These are phyloP conservation scores for Morpho achilles DNA, from an alignment of 2,888 invertebrate genomes.

Conservation along the genomic window DNA sequence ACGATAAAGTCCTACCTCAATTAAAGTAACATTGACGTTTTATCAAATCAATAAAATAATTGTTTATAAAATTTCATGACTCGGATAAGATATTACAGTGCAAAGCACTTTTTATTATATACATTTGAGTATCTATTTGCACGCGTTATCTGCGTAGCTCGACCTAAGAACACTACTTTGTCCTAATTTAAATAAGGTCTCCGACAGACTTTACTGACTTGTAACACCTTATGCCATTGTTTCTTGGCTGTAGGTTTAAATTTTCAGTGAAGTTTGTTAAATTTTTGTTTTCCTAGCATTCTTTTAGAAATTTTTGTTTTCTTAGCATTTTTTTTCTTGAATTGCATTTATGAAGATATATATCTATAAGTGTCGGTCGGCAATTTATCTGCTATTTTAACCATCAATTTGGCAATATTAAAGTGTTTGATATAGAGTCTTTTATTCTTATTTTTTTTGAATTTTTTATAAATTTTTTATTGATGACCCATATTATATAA, in stretches of 20 bases:
- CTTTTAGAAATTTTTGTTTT: no score
- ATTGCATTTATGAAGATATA: no score
- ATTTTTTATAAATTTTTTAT: no score
- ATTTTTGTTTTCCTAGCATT: no score
- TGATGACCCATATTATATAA: no score
- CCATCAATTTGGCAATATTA: no score
- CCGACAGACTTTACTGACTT: not conserved
- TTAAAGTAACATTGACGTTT: not conserved
- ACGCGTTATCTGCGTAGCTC: not conserved
- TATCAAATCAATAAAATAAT: not conserved
- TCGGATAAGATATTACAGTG: not conserved
- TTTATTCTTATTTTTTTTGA: no score
- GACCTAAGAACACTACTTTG: slow-evolving; percentile 1
- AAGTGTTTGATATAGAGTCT: no score
- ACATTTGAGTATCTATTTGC: not conserved
- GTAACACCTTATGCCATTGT: not conserved
- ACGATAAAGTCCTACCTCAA: not conserved
- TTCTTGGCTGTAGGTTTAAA: not conserved
- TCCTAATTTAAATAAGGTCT: slow-evolving; percentile 1
- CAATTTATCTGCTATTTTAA: no score
- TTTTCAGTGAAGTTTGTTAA: no score
- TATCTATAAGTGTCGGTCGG: no score
- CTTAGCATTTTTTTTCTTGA: no score
- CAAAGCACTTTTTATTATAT: not conserved
- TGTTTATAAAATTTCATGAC: not conserved